Conservation (phyloP, 2,113 vertebrate species). For the Gasterosteus aculeatus region DNA sequence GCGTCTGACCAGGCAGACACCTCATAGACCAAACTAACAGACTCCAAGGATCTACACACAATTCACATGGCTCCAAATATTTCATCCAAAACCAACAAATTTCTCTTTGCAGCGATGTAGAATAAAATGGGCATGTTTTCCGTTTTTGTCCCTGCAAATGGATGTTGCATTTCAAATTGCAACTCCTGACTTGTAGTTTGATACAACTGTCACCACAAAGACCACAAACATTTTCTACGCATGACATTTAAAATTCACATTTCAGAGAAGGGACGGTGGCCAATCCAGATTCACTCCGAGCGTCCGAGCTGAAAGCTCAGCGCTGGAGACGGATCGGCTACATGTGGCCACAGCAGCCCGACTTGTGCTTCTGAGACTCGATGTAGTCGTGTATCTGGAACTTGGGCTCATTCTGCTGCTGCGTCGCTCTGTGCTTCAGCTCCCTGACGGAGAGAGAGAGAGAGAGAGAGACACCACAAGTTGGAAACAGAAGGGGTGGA, state of each 20-base stretch:
- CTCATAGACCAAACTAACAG: background rate
- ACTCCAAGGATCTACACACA: background rate
- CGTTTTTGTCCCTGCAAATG: conserved; percentile 46
- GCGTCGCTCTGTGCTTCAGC: conserved; percentile 86
- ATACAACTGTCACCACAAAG: conserved; percentile 71
- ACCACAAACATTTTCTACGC: conserved; percentile 69
- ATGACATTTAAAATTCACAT: conserved; percentile 72
- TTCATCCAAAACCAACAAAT: background rate
- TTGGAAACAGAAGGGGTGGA: conserved; percentile 62
- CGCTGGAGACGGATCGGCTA: conserved; percentile 72
- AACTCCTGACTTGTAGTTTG: conserved; percentile 56
- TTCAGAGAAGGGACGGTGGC: conserved; percentile 62
- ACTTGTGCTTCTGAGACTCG: conserved; percentile 89
- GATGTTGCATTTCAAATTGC: conserved; percentile 57
- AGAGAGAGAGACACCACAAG: conserved; percentile 13
- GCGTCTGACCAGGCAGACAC: background rate
- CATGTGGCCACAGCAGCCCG: conserved; percentile 86
- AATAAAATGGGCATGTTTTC: background rate
- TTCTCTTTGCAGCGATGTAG: background rate
- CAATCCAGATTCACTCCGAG: conserved; percentile 51
- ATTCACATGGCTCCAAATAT: background rate
- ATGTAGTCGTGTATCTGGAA: conserved; percentile 97
- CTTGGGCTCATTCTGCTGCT: conserved; percentile 85
- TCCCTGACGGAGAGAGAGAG: conserved; percentile 81
- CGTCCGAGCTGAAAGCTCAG: conserved; percentile 27